Conservation (phyloP, 2,797 vertebrate genomes). For the Neosalanx taihuensis region DNA sequence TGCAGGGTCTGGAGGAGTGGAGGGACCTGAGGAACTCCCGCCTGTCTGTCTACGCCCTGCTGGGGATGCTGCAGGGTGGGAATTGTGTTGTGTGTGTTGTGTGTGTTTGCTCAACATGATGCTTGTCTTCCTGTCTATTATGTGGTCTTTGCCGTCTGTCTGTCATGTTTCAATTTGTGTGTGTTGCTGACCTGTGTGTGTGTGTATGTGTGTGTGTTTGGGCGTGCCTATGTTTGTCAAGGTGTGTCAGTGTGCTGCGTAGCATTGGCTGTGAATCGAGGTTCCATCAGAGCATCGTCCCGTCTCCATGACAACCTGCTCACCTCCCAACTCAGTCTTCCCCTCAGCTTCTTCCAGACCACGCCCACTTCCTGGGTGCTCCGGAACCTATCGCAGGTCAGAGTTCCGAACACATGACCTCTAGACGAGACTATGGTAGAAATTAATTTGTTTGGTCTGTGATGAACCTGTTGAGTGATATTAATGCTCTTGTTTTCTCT, state of each 20-base stretch:
- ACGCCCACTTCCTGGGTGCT: constrained; percentile 56
- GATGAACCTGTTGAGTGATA: neutral
- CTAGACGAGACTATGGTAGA: neutral
- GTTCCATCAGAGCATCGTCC: constrained; percentile 53
- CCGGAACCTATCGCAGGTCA: constrained; percentile 63
- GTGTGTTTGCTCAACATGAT: too few species aligned
- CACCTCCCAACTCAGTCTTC: constrained; percentile 57
- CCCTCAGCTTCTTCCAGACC: constrained; percentile 62
- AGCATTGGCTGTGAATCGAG: constrained; percentile 51
- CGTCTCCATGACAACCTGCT: constrained; percentile 57
- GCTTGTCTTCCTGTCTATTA: too few species aligned
- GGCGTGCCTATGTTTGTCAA: constrained; percentile 2
- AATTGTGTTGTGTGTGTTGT: too few species aligned
- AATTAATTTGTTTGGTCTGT: too few species aligned
- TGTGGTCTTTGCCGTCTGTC: too few species aligned
- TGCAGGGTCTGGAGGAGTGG: constrained; percentile 56
- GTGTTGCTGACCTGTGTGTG: neutral
- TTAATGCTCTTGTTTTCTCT: constrained; percentile 10
- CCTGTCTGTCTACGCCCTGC: constrained; percentile 55
- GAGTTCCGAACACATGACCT: neutral
- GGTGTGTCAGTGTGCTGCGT: constrained; percentile 61
- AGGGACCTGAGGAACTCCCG: constrained; percentile 57
- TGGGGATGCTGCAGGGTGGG: constrained; percentile 67
- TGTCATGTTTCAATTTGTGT: too few species aligned
- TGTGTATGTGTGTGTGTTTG: neutral